Base-by-base conservation (phyloP, 2,113 vertebrate species). In the Lepus americanus region DNA sequence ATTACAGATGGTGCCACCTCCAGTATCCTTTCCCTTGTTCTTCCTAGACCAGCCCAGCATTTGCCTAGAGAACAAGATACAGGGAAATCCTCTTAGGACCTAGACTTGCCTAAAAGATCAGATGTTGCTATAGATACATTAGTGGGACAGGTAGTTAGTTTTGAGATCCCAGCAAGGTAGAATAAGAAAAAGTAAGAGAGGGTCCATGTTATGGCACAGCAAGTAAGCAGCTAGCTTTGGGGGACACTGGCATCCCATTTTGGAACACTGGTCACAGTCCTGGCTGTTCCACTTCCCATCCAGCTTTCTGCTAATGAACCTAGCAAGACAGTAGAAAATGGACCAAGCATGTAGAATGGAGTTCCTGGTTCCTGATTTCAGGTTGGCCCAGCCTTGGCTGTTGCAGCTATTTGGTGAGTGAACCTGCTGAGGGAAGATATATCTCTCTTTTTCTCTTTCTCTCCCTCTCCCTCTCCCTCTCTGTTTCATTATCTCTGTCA, bases 11-110 rank as follows among this genome's bases (percentile, higher is more conserved):
- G 3, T 22, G 36, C 7, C 11, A 61, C 6, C 31, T 85, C 14
- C 7, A 9, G 22, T 1, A 5, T 7, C 0, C 16, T 49, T 70
- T 9, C 9, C 6, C 17, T 4, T 14, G 7, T 49, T 19, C 27
- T 83, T 67, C 33, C 19, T 31, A 84, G 44, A 29, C 14, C 6
- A 39, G 33, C 33, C 51, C 31, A 22, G 3, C 8, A n/a, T 78
- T 82, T 63, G 53, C 17, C 27, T 78, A 5, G n/a, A 55, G 3
- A 79, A 8, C 11, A 92, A 31, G n/a, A 77, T 27, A 61, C 0
- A 1, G 13, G 16, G 20, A 1, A 76, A 70, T 63, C 20, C 39
- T 53, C 33, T 80, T 67, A 27, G 6, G 22, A 74, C 20, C 22
- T 4, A 29, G 1, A 44, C 6, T 74, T 64, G 10, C 19, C 79